Evolutionary conservation across 2,113 vertebrate species (phyloP).

Genomic region (Rhipidura dahli): DNA sequence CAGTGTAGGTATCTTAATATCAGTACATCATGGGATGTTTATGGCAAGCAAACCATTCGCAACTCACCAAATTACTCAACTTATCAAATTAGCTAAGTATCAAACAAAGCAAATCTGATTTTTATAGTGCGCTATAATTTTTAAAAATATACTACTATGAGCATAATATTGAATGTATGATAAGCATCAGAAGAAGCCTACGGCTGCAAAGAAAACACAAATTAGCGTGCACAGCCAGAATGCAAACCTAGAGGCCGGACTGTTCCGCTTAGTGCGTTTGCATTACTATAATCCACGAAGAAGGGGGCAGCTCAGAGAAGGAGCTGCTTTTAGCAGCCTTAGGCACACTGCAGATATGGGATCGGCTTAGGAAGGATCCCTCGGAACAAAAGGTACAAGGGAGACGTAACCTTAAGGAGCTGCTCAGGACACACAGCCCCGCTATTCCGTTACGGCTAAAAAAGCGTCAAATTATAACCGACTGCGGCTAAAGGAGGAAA

Average conservation of each 20-base stretch:
- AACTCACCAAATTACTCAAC: background rate
- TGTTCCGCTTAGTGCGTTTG: background rate
- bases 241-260: background rate
- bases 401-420: background rate
- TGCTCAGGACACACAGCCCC: background rate
- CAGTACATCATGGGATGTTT: background rate
- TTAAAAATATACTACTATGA: background rate
- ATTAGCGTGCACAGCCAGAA: fast-evolving
- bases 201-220: background rate
- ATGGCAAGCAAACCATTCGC: background rate
- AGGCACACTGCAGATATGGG: background rate
- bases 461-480: fast-evolving
- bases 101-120: background rate
- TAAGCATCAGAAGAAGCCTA: background rate
- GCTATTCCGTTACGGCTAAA: fast-evolving
- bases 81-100: background rate
- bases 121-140: background rate
- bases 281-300: background rate
- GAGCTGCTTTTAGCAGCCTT: background rate
- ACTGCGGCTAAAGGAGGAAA: fast-evolving
- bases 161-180: background rate
- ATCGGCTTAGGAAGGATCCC: background rate
- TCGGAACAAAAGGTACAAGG: background rate
- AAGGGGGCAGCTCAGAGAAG: background rate
- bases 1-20: background rate